Evolutionary conservation across 2,888 invertebrate genomes (phyloP), one percentile per base, ranked within the genome.

Genomic region (Zhuqinia jingwanae): DNA sequence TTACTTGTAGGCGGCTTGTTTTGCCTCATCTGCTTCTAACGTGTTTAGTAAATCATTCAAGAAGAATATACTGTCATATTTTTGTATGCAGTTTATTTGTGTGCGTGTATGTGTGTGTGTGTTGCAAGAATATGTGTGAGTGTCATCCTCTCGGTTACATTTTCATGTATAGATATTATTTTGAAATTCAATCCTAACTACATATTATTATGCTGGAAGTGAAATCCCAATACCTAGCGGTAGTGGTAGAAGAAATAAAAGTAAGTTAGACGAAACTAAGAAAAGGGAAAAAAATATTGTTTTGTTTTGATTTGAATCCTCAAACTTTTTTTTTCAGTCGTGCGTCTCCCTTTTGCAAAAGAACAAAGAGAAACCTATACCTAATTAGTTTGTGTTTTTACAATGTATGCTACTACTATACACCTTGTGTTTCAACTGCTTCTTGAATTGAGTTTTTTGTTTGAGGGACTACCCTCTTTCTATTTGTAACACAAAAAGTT

Each of bases 301-400:
- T 68, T 80, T 81, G 81, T 81, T 81, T 81, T 81, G 70, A 73
- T 81, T 81, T 30, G n/a, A 47, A 27, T 53, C 58, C 17, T 27
- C 45, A 70, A 53, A 47, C 36, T 36, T 36, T 36, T 3, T 36
- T 42, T 63, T 79, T 80, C 53, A 80, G 50, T 80, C 79, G 42
- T 68, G 79, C 68, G 53, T 68, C 36, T 36, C 36, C 8, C 27
- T 20, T 1, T 25, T n/a, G 11, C 15, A 22, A 1, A 15, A 15
- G 15, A 8, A 10, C 2, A 58, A 15, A 47, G 47, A 6, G 15
- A 15, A 17, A 15, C 6, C 10, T 11, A 30, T 20, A 22, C 58
- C 58, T 63, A 63, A 65, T 65, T 65, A n/a, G 36, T 42, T 42
- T 42, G 42, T 36, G 17, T 65, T 10, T n/a, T n/a, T 42, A 42